Conservation (phyloP, 2,888 invertebrate species). For the Arrhopalites spinosus region DNA sequence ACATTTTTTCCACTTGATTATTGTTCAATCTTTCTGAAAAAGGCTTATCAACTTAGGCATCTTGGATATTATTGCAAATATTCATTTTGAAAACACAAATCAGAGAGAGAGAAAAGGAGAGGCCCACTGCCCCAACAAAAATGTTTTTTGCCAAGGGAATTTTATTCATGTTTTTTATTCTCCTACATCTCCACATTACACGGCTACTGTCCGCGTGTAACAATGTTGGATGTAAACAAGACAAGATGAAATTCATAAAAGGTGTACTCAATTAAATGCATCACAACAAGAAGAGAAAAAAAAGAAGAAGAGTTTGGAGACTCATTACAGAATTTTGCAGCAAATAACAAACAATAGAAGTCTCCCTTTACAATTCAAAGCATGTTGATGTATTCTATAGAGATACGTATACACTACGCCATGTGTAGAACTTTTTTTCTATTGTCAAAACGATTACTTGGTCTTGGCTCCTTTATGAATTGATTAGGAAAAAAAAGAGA, state of each 20-base stretch:
- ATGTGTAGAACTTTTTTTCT: conserved; percentile 14
- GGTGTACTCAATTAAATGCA: conserved; percentile 10
- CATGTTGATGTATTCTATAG: too few species aligned
- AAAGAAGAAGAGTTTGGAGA: neutral
- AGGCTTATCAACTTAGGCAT: conserved; percentile 17
- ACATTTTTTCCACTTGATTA: neutral
- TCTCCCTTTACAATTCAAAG: too few species aligned
- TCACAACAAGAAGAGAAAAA: neutral
- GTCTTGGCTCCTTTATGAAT: neutral
- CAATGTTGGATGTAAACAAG: neutral
- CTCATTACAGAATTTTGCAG: conserved; percentile 15
- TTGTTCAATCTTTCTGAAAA: conserved; percentile 21
- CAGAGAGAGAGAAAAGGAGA: too few species aligned
- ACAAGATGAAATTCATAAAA: neutral
- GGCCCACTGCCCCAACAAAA: too few species aligned
- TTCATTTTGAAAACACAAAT: neutral
- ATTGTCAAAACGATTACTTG: conserved; percentile 15
- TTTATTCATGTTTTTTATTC: too few species aligned
- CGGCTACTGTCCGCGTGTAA: too few species aligned
- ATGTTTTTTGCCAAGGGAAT: too few species aligned
- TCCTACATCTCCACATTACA: too few species aligned
- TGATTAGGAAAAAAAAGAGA: neutral
- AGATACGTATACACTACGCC: too few species aligned
- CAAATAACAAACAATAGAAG: neutral
- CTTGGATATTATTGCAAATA: neutral